Evolutionary conservation across 2,797 vertebrate species (phyloP), one percentile per base, ranked within the genome.

Genomic region (Scolopax bukidnonensis): DNA sequence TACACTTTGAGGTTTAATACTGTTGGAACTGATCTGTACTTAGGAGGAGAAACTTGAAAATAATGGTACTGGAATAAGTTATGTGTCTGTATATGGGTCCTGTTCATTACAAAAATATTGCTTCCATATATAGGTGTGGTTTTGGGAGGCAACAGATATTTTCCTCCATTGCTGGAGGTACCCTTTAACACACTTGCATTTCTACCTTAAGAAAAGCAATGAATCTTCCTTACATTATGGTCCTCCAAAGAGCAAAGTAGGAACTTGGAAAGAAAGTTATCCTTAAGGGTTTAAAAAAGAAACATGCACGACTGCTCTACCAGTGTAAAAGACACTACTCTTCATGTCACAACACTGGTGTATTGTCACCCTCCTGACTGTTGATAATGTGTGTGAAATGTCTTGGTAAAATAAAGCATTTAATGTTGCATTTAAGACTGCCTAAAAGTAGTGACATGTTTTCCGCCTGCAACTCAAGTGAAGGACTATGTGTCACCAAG

Each of bases 281-380:
- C 21, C 56, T 38, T 69, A 57, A 20, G 3, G 8, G 4, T 7
- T 71, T 82, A 25, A 59, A 50, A 73, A 56, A 76, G 7, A 53
- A 38, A 6, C 0, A 1, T 32, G 4, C 3, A 27, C 9, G 8
- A 17, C 12, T 68, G 8, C 3, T 6, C 19, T 10, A 5, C 9
- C 10, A 47, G 7, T 9, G 4, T 27, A 54, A 38, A 78, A 16
- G 70, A 13, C 23, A 33, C 33, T 73, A 32, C 21, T 57, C 24
- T 28, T 11, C 57, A 32, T 67, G 24, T 41, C 6, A 36, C 32
- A 74, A 10, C 25, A 27, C 11, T 36, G 20, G 19, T 53, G 8
- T 45, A 81, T 28, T 4, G 1, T 30, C 50, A 51, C 7, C 16
- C n/a, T 69, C 27, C n/a, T 47, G 33, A n/a, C 67, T 68, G 41